phyloP scores from a whole-genome alignment of 2,113 vertebrate species.

The Origma solitaria region DNA sequence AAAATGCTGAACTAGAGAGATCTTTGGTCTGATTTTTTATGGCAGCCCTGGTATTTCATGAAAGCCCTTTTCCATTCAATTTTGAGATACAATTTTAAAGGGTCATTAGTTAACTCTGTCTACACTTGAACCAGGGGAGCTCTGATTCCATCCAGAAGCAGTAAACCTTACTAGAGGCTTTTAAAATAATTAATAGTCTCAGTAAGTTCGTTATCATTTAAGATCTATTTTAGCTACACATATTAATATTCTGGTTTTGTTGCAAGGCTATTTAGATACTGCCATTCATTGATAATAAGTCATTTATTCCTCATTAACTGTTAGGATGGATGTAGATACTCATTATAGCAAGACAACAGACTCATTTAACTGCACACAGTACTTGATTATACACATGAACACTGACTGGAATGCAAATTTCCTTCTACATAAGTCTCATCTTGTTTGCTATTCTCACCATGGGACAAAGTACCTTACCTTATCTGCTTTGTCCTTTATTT shows the following conservation, averaged over 20 bases:
- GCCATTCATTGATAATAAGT: constrained; percentile 77
- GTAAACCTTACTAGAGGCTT: constrained; percentile 40
- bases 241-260: constrained; percentile 79
- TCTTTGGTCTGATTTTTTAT: not conserved
- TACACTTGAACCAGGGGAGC: not conserved
- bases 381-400: constrained; percentile 62
- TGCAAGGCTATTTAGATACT: constrained; percentile 76
- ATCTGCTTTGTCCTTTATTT: not conserved
- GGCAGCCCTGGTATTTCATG: not conserved
- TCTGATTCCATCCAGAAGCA: constrained; percentile 21
- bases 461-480: not conserved
- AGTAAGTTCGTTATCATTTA: constrained; percentile 71
- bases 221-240: constrained; percentile 71
- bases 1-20: not conserved
- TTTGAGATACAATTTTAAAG: not conserved
- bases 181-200: constrained; percentile 73
- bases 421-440: constrained; percentile 32
- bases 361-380: constrained; percentile 72
- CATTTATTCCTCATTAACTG: constrained; percentile 81
- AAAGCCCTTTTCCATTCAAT: not conserved
- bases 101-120: not conserved
- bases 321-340: constrained; percentile 76
- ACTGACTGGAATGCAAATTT: constrained; percentile 70
- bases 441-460: constrained; percentile 40
- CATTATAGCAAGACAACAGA: constrained; percentile 77